These are phyloP conservation scores for Talpa occidentalis DNA, from an alignment of 2,113 vertebrate species.

Conservation along the genomic window DNA sequence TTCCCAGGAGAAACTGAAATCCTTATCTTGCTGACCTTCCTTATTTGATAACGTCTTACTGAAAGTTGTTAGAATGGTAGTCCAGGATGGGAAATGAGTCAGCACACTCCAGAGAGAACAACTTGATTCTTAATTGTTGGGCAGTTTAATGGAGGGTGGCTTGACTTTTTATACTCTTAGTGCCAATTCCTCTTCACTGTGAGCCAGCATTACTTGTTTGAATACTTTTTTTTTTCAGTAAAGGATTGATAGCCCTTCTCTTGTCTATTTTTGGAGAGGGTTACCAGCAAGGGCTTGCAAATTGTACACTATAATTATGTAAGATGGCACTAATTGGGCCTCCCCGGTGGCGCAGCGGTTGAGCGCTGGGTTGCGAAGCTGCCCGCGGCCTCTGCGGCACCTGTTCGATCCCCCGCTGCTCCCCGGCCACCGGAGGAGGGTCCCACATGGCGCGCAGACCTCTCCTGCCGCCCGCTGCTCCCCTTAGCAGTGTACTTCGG, in stretches of 20 bases:
- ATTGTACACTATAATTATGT: neutral
- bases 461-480: no score
- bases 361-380: no score
- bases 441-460: no score
- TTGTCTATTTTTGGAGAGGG: neutral
- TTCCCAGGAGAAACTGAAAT: constrained; percentile 54
- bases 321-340: neutral
- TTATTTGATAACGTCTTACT: constrained; percentile 39
- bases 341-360: no score
- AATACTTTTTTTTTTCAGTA: neutral
- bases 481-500: no score
- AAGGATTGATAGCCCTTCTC: neutral
- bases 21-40: constrained; percentile 59
- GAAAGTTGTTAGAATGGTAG: neutral
- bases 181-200: neutral
- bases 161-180: neutral
- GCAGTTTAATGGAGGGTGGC: neutral
- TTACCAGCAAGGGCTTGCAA: neutral
- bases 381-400: no score
- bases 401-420: no score
- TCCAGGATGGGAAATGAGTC: constrained; percentile 43
- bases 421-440: no score
- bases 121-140: neutral
- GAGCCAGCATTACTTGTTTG: neutral
- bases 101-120: neutral